phyloP scores from a whole-genome alignment of 1,140 invertebrate species.

The Drosophila tani region DNA sequence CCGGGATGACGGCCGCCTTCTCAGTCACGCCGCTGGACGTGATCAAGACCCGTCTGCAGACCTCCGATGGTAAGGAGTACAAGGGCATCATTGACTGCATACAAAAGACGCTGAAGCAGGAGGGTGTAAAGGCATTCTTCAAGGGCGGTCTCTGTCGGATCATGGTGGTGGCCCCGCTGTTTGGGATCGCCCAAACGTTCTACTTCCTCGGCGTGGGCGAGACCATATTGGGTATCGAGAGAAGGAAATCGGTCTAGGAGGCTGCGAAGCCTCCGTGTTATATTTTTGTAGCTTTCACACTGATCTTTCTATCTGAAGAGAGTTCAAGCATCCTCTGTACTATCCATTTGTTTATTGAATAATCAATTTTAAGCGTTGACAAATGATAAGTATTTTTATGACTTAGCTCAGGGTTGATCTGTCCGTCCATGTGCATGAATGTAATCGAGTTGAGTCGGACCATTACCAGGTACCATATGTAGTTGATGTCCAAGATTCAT shows the following conservation, averaged over 20 bases:
- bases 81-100: constrained; percentile 93
- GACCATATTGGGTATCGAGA: constrained; percentile 88
- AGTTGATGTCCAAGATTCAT: constrained; percentile 13
- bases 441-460: too few relatives aligned
- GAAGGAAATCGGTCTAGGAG: constrained; percentile 34
- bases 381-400: too few relatives aligned
- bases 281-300: too few relatives aligned
- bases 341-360: too few relatives aligned
- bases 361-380: too few relatives aligned
- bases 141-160: constrained; percentile 98
- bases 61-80: constrained; percentile 92
- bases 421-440: too few relatives aligned
- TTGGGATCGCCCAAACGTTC: constrained; percentile 99
- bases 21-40: constrained; percentile 98
- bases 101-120: constrained; percentile 92
- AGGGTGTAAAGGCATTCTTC: constrained; percentile 97
- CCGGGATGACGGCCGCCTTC: constrained; percentile 94
- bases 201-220: constrained; percentile 99
- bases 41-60: constrained; percentile 98
- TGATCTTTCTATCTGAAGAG: too few relatives aligned
- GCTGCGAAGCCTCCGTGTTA: too few relatives aligned
- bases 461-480: too few relatives aligned
- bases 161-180: constrained; percentile 98
- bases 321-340: too few relatives aligned
- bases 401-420: too few relatives aligned